Evolutionary conservation across 2,888 invertebrate genomes (phyloP).

Genomic region (Andrena flavipes): DNA sequence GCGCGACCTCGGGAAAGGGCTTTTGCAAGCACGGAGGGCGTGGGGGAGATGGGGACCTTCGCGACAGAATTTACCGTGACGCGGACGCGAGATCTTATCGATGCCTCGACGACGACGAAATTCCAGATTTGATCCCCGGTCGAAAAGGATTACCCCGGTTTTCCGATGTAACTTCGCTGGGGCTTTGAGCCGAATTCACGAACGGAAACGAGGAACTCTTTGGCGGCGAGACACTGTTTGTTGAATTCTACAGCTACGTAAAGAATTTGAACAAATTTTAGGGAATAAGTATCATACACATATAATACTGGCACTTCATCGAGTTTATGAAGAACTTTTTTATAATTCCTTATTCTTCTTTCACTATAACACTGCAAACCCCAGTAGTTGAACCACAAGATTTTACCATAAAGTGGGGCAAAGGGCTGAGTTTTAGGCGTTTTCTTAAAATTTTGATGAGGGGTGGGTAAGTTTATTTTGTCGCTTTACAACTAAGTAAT

Average conservation of each 20-base stretch:
- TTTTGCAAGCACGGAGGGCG: slow-evolving; percentile 55
- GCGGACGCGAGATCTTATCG: slow-evolving; percentile 64
- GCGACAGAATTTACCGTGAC: slow-evolving; percentile 65
- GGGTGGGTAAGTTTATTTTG: no score
- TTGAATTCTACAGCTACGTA: neutral
- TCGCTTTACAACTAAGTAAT: no score
- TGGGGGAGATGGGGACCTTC: slow-evolving; percentile 29
- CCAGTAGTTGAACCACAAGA: no score
- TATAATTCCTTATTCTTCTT: no score
- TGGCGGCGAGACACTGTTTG: neutral
- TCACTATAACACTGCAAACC: no score
- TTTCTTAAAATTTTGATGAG: no score
- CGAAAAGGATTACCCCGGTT: slow-evolving; percentile 22
- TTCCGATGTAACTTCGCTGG: slow-evolving; percentile 21
- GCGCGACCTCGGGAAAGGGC: slow-evolving; percentile 62
- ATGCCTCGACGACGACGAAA: slow-evolving; percentile 63
- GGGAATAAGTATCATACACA: no score
- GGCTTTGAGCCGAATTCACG: neutral
- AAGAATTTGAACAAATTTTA: no score
- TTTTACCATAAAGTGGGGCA: no score
- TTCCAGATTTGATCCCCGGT: slow-evolving; percentile 47
- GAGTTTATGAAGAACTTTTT: no score
- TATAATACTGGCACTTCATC: no score
- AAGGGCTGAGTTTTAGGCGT: no score
- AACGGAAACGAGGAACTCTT: neutral